These are phyloP conservation scores for Leptinotarsa defecta DNA, from an alignment of 1,140 invertebrate species.

Conservation along the genomic window DNA sequence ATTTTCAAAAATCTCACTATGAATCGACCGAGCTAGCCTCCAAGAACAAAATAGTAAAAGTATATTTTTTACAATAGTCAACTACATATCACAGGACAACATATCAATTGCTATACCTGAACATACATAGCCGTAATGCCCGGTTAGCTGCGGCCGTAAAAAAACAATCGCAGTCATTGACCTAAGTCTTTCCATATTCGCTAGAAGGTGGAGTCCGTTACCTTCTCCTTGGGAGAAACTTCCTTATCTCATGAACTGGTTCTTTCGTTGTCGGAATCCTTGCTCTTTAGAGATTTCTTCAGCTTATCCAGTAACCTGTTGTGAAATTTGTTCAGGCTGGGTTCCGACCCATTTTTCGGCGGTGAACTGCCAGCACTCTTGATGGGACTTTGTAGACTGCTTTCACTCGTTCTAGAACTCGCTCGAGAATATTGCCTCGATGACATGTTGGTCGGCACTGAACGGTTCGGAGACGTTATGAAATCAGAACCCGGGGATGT, in stretches of 20 bases:
- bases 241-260: slow-evolving; percentile 53
- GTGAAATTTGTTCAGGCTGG: slow-evolving; percentile 82
- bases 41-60: neutral
- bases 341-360: slow-evolving; percentile 62
- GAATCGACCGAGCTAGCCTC: slow-evolving; percentile 35
- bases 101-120: slow-evolving; percentile 43
- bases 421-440: slow-evolving; percentile 59
- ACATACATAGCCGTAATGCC: slow-evolving; percentile 29
- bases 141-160: slow-evolving; percentile 31
- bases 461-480: slow-evolving; percentile 66
- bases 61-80: slow-evolving; percentile 26
- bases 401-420: slow-evolving; percentile 67
- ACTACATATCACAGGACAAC: slow-evolving; percentile 46
- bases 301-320: slow-evolving; percentile 81
- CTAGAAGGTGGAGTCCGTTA: slow-evolving; percentile 41
- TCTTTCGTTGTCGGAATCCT: slow-evolving; percentile 58
- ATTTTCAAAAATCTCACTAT: slow-evolving; percentile 20
- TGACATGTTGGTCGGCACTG: slow-evolving; percentile 63
- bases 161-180: slow-evolving; percentile 32
- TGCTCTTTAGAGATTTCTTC: slow-evolving; percentile 73
- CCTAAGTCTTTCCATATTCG: slow-evolving; percentile 30
- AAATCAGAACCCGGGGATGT: slow-evolving; percentile 75
- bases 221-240: slow-evolving; percentile 24
- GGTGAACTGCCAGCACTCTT: slow-evolving; percentile 61
- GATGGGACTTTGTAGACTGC: slow-evolving; percentile 62